Percentiles rank a stretch among this genome's conserved stretches.
Conservation (phyloP, 1,140 invertebrate species). For the Drosophila micromelanica region DNA sequence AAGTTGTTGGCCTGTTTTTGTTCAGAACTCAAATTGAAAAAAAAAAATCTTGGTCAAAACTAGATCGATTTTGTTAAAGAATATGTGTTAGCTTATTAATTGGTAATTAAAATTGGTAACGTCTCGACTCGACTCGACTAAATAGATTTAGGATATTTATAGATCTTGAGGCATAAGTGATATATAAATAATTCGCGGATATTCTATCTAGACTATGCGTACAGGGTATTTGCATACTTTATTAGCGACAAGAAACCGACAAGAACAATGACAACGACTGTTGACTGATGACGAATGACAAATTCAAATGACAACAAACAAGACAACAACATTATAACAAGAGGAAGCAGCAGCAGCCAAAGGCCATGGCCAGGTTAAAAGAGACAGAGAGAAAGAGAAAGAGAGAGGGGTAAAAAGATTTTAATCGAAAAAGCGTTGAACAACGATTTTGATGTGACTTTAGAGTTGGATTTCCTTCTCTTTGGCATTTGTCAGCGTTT, state of each 20-base stretch:
- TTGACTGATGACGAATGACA: constrained; percentile 45
- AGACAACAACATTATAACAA: constrained; percentile 24
- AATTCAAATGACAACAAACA: constrained; percentile 21
- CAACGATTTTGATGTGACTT: constrained; percentile 10
- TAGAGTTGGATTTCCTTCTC: constrained; percentile 12
- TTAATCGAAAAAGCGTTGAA: constrained; percentile 48
- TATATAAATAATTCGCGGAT: background rate
- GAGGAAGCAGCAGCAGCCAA: constrained; percentile 4
- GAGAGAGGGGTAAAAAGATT: constrained; percentile 36
- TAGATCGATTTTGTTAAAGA: no score
- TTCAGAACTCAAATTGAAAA: no score
- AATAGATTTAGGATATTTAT: no score
- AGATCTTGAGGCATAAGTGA: no score
- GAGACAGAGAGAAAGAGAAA: background rate
- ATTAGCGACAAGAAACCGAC: constrained; percentile 14
- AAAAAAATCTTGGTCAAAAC: no score
- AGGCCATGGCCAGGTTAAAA: constrained; percentile 18
- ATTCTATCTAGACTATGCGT: background rate
- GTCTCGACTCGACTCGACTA: no score
- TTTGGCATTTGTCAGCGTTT: background rate
- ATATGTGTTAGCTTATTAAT: no score
- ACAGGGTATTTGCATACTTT: constrained; percentile 15
- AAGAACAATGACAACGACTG: constrained; percentile 38
- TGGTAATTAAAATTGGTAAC: no score
- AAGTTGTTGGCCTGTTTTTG: no score